Evolutionary conservation across 2,113 vertebrate genomes (phyloP).

Genomic region (Hiodon tergisus): DNA sequence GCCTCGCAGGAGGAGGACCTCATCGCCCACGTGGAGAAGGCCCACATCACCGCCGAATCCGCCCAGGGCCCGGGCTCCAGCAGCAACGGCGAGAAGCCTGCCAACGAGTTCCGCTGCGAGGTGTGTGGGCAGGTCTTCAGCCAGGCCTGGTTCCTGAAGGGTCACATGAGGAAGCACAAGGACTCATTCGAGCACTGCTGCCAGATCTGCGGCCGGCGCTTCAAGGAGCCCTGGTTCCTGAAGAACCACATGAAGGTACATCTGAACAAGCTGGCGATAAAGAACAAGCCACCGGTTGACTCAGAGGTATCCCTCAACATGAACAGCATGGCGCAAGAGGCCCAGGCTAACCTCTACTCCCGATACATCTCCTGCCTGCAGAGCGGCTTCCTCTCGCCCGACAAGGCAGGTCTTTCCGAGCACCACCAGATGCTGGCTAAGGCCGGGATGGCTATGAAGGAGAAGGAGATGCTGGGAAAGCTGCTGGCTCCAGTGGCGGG

Average conservation of each 20-base stretch:
- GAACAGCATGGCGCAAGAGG: constrained; percentile 85
- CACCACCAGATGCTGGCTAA: constrained; percentile 84
- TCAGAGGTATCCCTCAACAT: constrained; percentile 72
- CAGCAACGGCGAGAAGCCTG: constrained; percentile 69
- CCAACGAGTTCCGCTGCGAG: constrained; percentile 91
- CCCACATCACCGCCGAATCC: constrained; percentile 93
- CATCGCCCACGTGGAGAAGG: constrained; percentile 95
- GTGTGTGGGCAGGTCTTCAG: constrained; percentile 96
- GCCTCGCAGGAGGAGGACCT: constrained; percentile 95
- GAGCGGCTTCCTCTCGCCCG: constrained; percentile 84
- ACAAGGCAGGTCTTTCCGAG: constrained; percentile 82
- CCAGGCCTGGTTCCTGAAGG: constrained; percentile 98
- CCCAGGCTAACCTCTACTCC: constrained; percentile 90
- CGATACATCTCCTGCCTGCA: constrained; percentile 94
- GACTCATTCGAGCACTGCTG: constrained; percentile 98
- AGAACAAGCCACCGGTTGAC: constrained; percentile 80
- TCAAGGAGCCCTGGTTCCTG: constrained; percentile 98
- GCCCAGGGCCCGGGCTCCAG: constrained; percentile 78
- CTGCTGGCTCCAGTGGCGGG: constrained; percentile 82
- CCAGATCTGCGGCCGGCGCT: constrained; percentile 94
- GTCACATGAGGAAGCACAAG: constrained; percentile 99
- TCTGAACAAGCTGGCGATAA: constrained; percentile 93
- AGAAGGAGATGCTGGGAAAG: constrained; percentile 93
- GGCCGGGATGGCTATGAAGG: constrained; percentile 85
- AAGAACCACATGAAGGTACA: constrained; percentile 99